phyloP scores from a whole-genome alignment of 2,797 vertebrate genomes.

The Pteronotus mesoamericanus region DNA sequence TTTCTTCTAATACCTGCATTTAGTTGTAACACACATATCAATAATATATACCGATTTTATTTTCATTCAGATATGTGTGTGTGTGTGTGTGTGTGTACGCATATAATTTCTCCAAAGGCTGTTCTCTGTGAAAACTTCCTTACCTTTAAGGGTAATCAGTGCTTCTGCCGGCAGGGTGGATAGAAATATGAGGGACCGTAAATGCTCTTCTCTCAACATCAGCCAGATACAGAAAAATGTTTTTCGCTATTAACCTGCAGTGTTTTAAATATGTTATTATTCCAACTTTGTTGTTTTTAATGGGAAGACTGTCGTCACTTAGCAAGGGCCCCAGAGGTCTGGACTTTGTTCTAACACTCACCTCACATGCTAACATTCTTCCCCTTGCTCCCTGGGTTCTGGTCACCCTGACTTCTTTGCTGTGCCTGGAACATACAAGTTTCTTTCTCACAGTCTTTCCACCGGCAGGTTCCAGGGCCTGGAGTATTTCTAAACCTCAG shows the following conservation, averaged over 20 bases:
- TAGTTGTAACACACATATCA: neutral
- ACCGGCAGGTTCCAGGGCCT: neutral
- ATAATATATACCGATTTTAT: neutral
- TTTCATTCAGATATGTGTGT: neutral
- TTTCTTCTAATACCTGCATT: neutral
- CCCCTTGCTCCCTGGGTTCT: neutral
- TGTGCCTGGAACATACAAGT: rapidly evolving
- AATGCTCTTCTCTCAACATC: neutral
- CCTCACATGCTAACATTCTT: rapidly evolving
- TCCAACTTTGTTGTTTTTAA: neutral
- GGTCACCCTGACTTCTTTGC: neutral
- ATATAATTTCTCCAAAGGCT: neutral
- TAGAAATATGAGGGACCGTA: neutral
- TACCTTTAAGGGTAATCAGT: neutral
- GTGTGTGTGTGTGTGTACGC: neutral
- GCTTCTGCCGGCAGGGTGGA: neutral
- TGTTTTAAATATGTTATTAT: neutral
- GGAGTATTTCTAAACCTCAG: neutral
- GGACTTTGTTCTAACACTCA: neutral
- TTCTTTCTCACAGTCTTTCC: neutral
- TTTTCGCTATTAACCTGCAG: neutral
- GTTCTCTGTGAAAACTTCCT: neutral
- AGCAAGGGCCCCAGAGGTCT: rapidly evolving
- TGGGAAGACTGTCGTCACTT: neutral
- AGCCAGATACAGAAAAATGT: neutral